Evolutionary conservation across 2,113 vertebrate species (phyloP), one percentile per base, ranked within the genome.

Genomic region (Gambusia affinis): DNA sequence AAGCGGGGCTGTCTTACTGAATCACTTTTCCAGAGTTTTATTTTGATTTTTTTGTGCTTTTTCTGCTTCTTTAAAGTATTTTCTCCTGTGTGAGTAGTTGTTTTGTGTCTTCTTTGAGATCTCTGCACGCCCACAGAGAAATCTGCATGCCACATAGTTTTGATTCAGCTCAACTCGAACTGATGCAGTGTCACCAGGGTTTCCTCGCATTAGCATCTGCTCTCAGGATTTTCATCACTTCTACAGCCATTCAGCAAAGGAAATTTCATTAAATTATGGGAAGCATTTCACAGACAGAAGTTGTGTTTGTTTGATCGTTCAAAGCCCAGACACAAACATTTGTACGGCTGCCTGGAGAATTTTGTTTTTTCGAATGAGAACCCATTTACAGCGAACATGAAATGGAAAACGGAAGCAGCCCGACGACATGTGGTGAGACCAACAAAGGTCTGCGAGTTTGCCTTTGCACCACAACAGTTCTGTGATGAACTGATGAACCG

Each of bases 401-500:
- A 83, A 80, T 4, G 76, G 62, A 80, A 73, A 82, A n/a, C 68
- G 67, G 83, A 88, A 87, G 73, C 73, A 60, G 33, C 28, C 2
- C 31, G 10, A 73, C 64, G 79, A 19, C 72, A 44, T 62, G 69
- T 64, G 37, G 79, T 30, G 63, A 86, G 85, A 81, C 83, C 78
- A 85, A 86, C 88, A 86, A 81, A 83, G 82, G 82, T 72, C 51
- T 76, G 78, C 71, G 68, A 27, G 71, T 87, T 88, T 87, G 78
- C 81, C 76, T 82, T 75, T n/a, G 66, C 72, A 66, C 76, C 67
- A 64, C 81, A 70, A 57, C 19, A 60, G 67, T 80, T 88, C 80
- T 67, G 71, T 77, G 80, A 82, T 89, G 89, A 91, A 92, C 89
- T 68, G 28, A 73, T 88, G 80, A 88, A 89, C 90, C 27, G 28